These are phyloP conservation scores for Vidua chalybeata DNA, from an alignment of 2,113 vertebrate genomes.

Conservation along the genomic window DNA sequence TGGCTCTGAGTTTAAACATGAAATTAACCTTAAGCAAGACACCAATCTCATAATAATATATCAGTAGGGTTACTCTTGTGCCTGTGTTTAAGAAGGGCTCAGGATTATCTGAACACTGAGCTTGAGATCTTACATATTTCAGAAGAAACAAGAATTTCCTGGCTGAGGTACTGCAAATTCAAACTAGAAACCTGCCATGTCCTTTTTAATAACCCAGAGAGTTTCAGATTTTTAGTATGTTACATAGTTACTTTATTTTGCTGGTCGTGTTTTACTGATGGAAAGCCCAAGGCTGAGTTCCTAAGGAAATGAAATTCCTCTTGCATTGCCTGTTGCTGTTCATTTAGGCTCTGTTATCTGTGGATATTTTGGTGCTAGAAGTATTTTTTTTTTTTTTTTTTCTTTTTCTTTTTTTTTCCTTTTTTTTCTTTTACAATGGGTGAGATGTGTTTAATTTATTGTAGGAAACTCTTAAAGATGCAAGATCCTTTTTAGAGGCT, in stretches of 20 bases:
- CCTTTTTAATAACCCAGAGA: not conserved
- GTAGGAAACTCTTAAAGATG: slow-evolving; percentile 76
- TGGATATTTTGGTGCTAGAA: not conserved
- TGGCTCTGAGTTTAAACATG: not conserved
- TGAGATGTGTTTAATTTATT: slow-evolving; percentile 77
- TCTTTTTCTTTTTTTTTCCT: too few relatives aligned
- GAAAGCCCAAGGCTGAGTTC: not conserved
- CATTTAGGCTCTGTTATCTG: not conserved
- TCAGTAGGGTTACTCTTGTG: not conserved
- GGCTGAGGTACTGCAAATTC: not conserved
- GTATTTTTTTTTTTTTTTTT: not conserved
- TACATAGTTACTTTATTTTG: not conserved
- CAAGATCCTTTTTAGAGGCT: slow-evolving; percentile 69
- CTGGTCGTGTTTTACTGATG: not conserved
- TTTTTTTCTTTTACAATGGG: slow-evolving; percentile 2
- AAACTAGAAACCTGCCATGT: not conserved
- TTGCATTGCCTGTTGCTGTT: not conserved
- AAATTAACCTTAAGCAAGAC: not conserved
- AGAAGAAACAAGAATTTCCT: not conserved
- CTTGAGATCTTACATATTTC: not conserved
- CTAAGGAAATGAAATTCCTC: not conserved
- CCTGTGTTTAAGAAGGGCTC: not conserved
- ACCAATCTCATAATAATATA: not conserved
- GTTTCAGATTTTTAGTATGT: not conserved
- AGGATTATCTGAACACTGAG: not conserved